Evolutionary conservation across 2,113 vertebrate species (phyloP).

Genomic region (Megatriorchis doriae): DNA sequence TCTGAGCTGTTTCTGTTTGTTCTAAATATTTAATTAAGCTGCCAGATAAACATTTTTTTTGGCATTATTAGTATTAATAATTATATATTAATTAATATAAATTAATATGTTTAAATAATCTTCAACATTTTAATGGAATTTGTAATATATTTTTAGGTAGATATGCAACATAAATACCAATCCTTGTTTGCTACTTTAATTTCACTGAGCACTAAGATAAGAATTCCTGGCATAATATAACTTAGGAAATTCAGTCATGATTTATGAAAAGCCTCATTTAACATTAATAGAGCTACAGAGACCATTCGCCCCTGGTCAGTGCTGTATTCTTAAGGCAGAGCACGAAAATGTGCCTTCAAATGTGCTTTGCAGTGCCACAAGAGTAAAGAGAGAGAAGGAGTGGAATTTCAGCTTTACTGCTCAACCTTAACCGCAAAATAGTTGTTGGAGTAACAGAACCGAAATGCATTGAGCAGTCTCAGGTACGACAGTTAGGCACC

Average conservation of each 20-base stretch:
- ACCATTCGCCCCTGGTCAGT: background rate
- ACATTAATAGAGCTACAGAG: conserved; percentile 25
- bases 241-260: background rate
- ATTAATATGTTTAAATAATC: background rate
- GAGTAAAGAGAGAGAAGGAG: background rate
- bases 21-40: background rate
- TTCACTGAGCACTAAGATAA: background rate
- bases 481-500: background rate
- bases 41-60: background rate
- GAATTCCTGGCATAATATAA: background rate
- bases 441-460: background rate
- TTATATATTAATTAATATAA: background rate
- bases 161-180: background rate
- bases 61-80: background rate
- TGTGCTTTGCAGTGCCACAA: background rate
- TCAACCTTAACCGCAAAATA: background rate
- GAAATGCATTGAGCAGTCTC: background rate
- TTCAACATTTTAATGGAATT: background rate
- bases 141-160: background rate
- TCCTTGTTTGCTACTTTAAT: background rate
- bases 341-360: background rate
- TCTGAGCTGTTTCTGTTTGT: background rate
- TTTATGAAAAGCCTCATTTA: conserved; percentile 54
- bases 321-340: background rate
- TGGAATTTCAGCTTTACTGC: background rate